Evolutionary conservation across 2,888 invertebrate genomes (phyloP), one percentile per base, ranked within the genome.

Genomic region (Amiota minor): DNA sequence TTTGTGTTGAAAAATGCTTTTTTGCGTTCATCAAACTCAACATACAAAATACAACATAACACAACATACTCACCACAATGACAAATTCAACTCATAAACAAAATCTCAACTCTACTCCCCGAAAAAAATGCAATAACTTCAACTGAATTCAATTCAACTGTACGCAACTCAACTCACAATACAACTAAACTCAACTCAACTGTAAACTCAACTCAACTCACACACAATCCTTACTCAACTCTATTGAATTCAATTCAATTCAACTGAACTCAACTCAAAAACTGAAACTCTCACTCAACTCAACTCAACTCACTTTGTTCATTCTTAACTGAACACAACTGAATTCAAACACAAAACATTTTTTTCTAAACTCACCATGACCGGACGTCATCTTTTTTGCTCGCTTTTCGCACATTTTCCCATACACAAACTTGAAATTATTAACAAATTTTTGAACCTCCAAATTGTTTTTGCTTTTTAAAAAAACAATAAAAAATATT

Each of bases 1-100:
- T 78, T 85, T 86, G 78, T 88, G 83, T 87, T 86, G 71, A 76
- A 35, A 35, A 77, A 75, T 79, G 82, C 86, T 86, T 85, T 80
- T 82, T 79, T 80, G 77, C 67, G 59, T 75, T 69, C 78, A 72
- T 76, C 72, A 75, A 71, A 76, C 75, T 71, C 72, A 72, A 78
- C 73, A 35, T 35, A 75, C 62, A 72, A 59, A 75, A 70, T 71
- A 68, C 74, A 71, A 71, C 18, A 72, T 72, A 75, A 62, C n/a
- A 70, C 75, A 61, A 70, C 59, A 70, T 67, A 74, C 71, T 70
- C 71, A 61, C 77, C 72, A 78, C 76, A 20, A 70, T 23, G 53
- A 12, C 35, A 45, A 73, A 79, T 74, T 53, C 68, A 78, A 75
- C 71, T 64, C 10, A 64, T 62, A 16, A 56, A 71, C 64, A 72